Evolutionary conservation across 2,888 invertebrate species (phyloP).

Genomic region (Cataglyphis livida): DNA sequence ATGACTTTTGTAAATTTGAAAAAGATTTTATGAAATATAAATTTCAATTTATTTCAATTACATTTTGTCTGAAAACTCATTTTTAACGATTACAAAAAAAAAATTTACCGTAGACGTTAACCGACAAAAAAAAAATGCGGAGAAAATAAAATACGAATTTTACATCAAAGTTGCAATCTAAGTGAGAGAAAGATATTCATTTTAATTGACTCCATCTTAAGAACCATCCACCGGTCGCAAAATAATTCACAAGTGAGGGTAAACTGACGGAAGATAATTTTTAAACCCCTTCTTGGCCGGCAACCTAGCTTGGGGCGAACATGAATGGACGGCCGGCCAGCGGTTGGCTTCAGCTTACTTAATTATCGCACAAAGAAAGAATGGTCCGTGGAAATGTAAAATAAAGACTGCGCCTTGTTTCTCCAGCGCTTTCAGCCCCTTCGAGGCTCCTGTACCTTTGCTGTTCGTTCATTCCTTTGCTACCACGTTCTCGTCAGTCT

Average conservation of each 20-base stretch:
- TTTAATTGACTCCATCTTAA: slow-evolving; percentile 34
- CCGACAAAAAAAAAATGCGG: background rate
- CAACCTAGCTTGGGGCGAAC: slow-evolving; percentile 64
- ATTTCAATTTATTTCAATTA: background rate
- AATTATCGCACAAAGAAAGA: slow-evolving; percentile 78
- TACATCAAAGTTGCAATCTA: slow-evolving; percentile 10
- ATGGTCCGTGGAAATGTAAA: slow-evolving; percentile 76
- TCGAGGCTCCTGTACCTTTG: slow-evolving; percentile 56
- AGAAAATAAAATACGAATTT: slow-evolving; percentile 28
- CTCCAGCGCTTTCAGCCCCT: slow-evolving; percentile 69
- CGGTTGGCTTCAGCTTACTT: slow-evolving; percentile 75
- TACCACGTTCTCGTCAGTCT: slow-evolving; percentile 72
- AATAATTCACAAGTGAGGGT: slow-evolving; percentile 53
- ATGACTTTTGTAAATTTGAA: background rate
- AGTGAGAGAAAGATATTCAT: slow-evolving; percentile 36
- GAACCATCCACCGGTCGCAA: slow-evolving; percentile 50
- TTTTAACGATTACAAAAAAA: background rate
- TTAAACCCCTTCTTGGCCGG: slow-evolving; percentile 63
- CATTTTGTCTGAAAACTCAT: background rate
- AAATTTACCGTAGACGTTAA: background rate
- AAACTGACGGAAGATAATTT: slow-evolving; percentile 65
- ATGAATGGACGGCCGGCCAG: slow-evolving; percentile 71
- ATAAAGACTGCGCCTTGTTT: slow-evolving; percentile 76
- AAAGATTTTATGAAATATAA: background rate
- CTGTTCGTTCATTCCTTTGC: slow-evolving; percentile 55